These are phyloP conservation scores for Euwallacea fornicatus DNA, from an alignment of 1,140 invertebrate species.

Conservation along the genomic window DNA sequence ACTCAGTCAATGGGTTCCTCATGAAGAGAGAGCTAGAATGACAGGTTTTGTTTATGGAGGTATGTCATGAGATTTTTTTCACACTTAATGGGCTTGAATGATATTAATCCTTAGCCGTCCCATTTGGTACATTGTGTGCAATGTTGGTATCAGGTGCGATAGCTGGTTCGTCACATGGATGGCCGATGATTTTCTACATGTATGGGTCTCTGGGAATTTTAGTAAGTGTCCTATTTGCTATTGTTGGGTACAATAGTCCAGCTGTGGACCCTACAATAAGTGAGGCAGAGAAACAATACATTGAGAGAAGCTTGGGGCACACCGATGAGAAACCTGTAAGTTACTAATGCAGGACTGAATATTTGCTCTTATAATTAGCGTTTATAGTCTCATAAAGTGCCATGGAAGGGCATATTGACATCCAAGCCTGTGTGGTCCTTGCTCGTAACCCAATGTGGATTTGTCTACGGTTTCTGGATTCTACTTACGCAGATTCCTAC, in stretches of 20 bases:
- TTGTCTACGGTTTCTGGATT: slow-evolving; percentile 93
- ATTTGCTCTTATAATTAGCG: not conserved
- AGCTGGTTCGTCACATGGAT: slow-evolving; percentile 65
- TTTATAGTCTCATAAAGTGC: slow-evolving; percentile 55
- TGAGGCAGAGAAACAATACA: slow-evolving; percentile 64
- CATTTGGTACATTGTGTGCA: slow-evolving; percentile 73
- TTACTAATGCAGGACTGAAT: slow-evolving; percentile 1
- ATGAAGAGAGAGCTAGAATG: slow-evolving; percentile 60
- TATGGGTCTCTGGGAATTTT: slow-evolving; percentile 66
- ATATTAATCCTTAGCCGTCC: slow-evolving; percentile 56
- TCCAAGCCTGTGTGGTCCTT: slow-evolving; percentile 82
- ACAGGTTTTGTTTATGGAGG: slow-evolving; percentile 63
- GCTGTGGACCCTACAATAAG: slow-evolving; percentile 61
- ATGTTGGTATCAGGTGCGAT: slow-evolving; percentile 70
- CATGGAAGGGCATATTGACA: slow-evolving; percentile 75
- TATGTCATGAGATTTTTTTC: slow-evolving; percentile 34
- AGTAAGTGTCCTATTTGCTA: slow-evolving; percentile 65
- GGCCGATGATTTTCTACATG: slow-evolving; percentile 78
- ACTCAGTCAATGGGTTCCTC: slow-evolving; percentile 75
- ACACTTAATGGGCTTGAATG: no score
- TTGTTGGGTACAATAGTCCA: slow-evolving; percentile 69
- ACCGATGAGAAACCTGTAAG: slow-evolving; percentile 45
- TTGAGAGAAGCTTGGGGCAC: slow-evolving; percentile 54
- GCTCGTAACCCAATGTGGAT: slow-evolving; percentile 77
- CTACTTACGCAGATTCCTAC: slow-evolving; percentile 88